These are phyloP conservation scores for Apotomis capreana DNA, from an alignment of 2,888 invertebrate genomes.

Conservation along the genomic window DNA sequence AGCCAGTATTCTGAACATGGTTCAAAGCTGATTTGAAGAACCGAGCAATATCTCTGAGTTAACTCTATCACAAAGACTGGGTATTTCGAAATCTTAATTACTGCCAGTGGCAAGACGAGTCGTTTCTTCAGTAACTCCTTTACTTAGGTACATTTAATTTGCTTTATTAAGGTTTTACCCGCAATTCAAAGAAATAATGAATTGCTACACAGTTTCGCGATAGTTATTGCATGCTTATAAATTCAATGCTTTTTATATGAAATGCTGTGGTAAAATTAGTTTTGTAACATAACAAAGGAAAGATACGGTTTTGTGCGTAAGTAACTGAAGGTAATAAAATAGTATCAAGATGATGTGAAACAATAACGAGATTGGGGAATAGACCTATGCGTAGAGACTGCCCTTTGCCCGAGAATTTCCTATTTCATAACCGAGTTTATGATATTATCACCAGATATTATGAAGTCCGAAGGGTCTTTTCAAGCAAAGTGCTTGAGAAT, in stretches of 20 bases:
- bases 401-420: slow-evolving; percentile 54
- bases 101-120: slow-evolving; percentile 69
- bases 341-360: slow-evolving; percentile 64
- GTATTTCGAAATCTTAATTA: slow-evolving; percentile 78
- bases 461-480: slow-evolving; percentile 20
- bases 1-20: slow-evolving; percentile 4
- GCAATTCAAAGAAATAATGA: slow-evolving; percentile 32
- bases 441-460: slow-evolving; percentile 30
- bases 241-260: neutral
- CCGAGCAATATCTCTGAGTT: slow-evolving; percentile 62
- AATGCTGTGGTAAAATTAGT: neutral
- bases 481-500: neutral
- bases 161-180: slow-evolving; percentile 53
- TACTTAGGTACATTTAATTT: slow-evolving; percentile 50
- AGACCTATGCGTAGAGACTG: slow-evolving; percentile 58
- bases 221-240: slow-evolving; percentile 14
- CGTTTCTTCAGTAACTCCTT: slow-evolving; percentile 56
- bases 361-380: slow-evolving; percentile 74
- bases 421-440: slow-evolving; percentile 27
- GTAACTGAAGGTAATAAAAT: slow-evolving; percentile 29
- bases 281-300: slow-evolving; percentile 9
- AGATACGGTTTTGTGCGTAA: slow-evolving; percentile 1
- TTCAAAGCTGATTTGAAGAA: slow-evolving; percentile 13
- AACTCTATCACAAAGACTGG: slow-evolving; percentile 67
- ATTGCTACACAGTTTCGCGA: slow-evolving; percentile 22